Base-by-base conservation (phyloP, 1,140 invertebrate genomes). In the Neotoxoptera formosana region DNA sequence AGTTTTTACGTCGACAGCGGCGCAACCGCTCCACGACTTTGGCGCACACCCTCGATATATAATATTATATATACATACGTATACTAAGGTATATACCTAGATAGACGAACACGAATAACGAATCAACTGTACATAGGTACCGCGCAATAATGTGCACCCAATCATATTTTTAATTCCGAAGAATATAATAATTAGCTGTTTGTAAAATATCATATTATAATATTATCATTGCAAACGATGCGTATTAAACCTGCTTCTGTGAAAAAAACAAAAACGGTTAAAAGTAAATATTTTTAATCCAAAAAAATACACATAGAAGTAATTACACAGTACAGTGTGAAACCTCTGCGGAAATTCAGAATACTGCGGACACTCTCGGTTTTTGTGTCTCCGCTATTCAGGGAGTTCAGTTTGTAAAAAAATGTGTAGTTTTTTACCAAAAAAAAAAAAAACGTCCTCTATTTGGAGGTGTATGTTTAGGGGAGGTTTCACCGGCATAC, bases 1-100 rank as follows among this genome's bases (percentile, higher is more conserved):
- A 30, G 47, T 41, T 86, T 91, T 86, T 86, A 93, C 91, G 45
- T 21, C 91, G 91, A 86, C 45, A 45, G 91, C 86, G 81, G 91
- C 91, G 91, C 91, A 84, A 36, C 48, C 48, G 47, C 20, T 51
- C 21, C 83, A 76, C 60, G 30, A 25, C 45, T 92, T 48, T 86
- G 81, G 91, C 81, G 91, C 91, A 91, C 7, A 51, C 34, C 41
- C 25, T 30, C 36, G 8, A 20, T n/a, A 53, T 51, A 51, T 83
- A n/a, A n/a, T n/a, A n/a, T n/a, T n/a, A 36, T 56, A 51, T 30
- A 41, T 48, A 48, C 1, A n/a, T n/a, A n/a, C n/a, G 30, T 48
- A 34, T 51, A 21, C 84, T 9, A 34, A n/a, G n/a, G n/a, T n/a
- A 48, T 53, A 88, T 11, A 47, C 25, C 20, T 41, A n/a, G n/a